Base-by-base conservation (phyloP, 2,113 vertebrate species). In the Poicephalus meyeri region DNA sequence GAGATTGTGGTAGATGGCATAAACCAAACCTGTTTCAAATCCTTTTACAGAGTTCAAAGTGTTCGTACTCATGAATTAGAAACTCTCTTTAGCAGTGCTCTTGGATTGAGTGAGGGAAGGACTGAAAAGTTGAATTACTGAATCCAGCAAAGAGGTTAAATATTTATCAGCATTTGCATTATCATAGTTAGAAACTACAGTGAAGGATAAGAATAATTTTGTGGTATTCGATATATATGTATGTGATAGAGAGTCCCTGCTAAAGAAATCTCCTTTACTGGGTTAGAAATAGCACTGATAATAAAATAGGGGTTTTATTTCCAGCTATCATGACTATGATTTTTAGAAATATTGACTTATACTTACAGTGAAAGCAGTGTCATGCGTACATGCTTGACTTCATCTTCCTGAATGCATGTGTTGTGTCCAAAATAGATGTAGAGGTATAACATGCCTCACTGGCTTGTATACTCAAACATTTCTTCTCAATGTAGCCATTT, bases 11-110 rank as follows among this genome's bases (percentile, higher is more conserved):
- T 35, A 60, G 88, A 90, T 73, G 83, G 70, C n/a, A 78, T 77
- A 60, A 33, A 84, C 37, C 60, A 81, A 80, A 74, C 64, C 39
- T 74, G 28, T 95, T 96, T 88, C 42, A 93, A 49, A 88, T 86
- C 20, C 71, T 93, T 80, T 70, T 81, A 63, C 5, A 10, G 47
- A 79, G 49, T 88, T 93, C 29, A 35, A 44, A 88, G 60, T 64
- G 35, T 64, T 95, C 3, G 1, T 88, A 46, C 71, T 80, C 26
- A 53, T 55, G 63, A 82, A 91, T 77, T 41, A 50, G 20, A 89
- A 91, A 78, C 53, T 74, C 5, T 50, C 16, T 69, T 73, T 42
- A 89, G 47, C 86, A 70, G 21, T 1, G 1, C 50, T 89, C 35
- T 72, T 29, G 46, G 73, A 81, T 71, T 53, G 68, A 78, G 29